Base-by-base conservation (phyloP, 1,140 invertebrate species). In the Drosophila pallidifrons region DNA sequence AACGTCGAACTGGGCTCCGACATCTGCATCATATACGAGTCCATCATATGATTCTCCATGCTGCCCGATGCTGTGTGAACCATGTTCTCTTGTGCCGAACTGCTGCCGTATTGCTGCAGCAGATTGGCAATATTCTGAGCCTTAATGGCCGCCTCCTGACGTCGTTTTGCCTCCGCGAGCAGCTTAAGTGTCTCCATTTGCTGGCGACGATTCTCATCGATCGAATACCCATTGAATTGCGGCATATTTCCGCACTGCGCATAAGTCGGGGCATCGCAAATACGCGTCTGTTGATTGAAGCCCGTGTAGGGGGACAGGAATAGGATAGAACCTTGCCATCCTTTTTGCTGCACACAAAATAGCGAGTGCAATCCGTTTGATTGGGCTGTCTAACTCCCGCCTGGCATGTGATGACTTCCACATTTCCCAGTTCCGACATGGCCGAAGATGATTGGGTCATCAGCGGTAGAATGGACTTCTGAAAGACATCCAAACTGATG, bases 331-430 rank as follows among this genome's bases (percentile, higher is more conserved):
- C 77, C 47, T 88, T 85, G 16, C 93, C 92, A 35, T 86, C 91
- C 74, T 92, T 92, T 16, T 93, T 93, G 61, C 93, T 93, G 64
- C 94, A 94, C 0, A 92, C 93, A 61, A 94, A 94, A 67, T 94
- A 94, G n/a, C 91, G 93, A 0, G 82, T 92, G 49, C 94, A 94
- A 57, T 94, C 92, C 0, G 93, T 94, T 11, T 57, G 65, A 81
- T 94, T 94, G 2, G 93, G 90, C 32, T 94, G 88, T 3, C 94
- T 89, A n/a, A 93, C 78, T 1, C 93, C 93, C 16, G 87, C 79
- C 43, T 88, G 91, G 55, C 94, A 94, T 7, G 92, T 92, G 43
- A 94, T 87, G 3, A 94, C 70, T 32, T 90, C 92, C 11, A 94
- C 79, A 11, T 92, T 91, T 1, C 76, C 73, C 28, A 92, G 69